These are phyloP conservation scores for Mythimna impura DNA, from an alignment of 2,888 invertebrate species.

Conservation along the genomic window DNA sequence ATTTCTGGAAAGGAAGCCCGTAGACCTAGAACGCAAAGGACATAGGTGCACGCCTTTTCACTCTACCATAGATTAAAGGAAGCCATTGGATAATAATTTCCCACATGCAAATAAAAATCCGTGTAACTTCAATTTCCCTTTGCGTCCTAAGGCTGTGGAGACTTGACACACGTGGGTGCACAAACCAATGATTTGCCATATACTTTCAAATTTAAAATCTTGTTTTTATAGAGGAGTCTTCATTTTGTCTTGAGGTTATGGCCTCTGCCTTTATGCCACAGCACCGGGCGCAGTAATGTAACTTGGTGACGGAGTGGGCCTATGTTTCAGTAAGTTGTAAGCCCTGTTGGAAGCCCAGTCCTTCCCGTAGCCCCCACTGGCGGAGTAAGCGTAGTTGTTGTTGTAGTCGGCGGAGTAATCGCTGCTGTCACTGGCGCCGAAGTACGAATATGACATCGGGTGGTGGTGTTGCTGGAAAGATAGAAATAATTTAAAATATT, in stretches of 20 bases:
- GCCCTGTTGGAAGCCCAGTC: slow-evolving; percentile 88
- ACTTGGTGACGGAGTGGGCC: slow-evolving; percentile 78
- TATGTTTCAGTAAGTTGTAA: slow-evolving; percentile 80
- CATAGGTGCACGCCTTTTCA: too few relatives aligned
- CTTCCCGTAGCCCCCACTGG: slow-evolving; percentile 83
- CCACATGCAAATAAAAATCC: too few relatives aligned
- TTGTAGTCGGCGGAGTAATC: slow-evolving; percentile 85
- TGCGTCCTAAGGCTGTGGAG: too few relatives aligned
- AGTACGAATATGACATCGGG: slow-evolving; percentile 83
- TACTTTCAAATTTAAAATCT: not conserved
- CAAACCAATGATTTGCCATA: too few relatives aligned
- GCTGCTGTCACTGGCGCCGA: slow-evolving; percentile 81
- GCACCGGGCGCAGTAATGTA: slow-evolving; percentile 86
- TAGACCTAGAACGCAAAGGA: too few relatives aligned
- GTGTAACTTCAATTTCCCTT: too few relatives aligned
- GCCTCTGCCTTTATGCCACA: slow-evolving; percentile 66
- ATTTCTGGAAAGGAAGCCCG: too few relatives aligned
- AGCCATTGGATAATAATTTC: too few relatives aligned
- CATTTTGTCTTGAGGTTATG: not conserved
- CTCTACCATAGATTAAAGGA: too few relatives aligned
- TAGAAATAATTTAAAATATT: not conserved
- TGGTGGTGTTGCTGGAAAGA: slow-evolving; percentile 76
- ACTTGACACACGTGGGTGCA: too few relatives aligned
- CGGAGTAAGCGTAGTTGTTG: slow-evolving; percentile 81
- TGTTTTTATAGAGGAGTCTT: not conserved